These are phyloP conservation scores for Montipora cactus DNA, from an alignment of 64 coral and sea anemone species.

Conservation along the genomic window DNA sequence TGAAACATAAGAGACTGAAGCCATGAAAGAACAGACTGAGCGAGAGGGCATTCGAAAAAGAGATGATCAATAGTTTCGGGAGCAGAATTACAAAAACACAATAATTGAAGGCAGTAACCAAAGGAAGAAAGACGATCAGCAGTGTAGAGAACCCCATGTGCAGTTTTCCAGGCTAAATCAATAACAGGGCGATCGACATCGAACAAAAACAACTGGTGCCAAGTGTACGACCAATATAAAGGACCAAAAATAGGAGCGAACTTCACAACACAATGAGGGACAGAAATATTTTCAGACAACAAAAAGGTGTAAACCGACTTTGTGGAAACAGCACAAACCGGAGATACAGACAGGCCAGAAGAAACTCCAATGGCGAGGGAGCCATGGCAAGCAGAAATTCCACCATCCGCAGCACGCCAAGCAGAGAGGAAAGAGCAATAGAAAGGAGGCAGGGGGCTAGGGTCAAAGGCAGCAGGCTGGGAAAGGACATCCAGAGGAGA, in stretches of 20 bases:
- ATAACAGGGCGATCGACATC: background rate
- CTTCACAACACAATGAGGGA: background rate
- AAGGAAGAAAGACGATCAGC: background rate
- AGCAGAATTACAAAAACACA: background rate
- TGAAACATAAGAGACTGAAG: background rate
- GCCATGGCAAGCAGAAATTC: background rate
- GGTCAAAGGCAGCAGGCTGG: background rate
- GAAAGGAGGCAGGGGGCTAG: background rate
- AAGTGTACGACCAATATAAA: constrained; percentile 6
- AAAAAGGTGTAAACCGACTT: background rate
- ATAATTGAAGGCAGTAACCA: background rate
- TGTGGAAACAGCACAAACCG: background rate
- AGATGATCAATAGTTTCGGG: background rate
- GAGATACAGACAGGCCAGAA: background rate
- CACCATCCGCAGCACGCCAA: background rate
- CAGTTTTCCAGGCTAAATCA: constrained; percentile 16
- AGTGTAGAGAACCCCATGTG: constrained; percentile 9
- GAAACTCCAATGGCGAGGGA: background rate
- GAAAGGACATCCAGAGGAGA: background rate
- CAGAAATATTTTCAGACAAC: background rate
- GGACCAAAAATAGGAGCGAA: background rate
- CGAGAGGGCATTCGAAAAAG: background rate
- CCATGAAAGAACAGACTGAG: background rate
- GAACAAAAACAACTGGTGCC: background rate
- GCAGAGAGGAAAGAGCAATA: background rate